These are phyloP conservation scores for Leguminivora glycinivorella DNA, from an alignment of 1,140 invertebrate genomes.

Conservation along the genomic window DNA sequence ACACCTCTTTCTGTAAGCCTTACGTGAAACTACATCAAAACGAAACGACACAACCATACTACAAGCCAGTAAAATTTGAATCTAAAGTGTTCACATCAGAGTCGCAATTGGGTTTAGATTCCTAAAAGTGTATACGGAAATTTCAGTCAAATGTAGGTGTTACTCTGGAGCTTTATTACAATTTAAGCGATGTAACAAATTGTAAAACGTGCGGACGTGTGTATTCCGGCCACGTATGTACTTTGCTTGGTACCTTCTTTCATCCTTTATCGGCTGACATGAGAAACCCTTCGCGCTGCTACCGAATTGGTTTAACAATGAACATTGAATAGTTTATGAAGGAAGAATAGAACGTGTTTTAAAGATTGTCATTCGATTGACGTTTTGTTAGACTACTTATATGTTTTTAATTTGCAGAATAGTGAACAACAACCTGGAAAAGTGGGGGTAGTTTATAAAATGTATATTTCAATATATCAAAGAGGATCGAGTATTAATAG, in stretches of 20 bases:
- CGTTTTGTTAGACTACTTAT: not conserved
- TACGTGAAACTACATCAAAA: conserved; percentile 35
- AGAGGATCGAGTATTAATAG: too few species aligned
- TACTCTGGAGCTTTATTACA: conserved; percentile 70
- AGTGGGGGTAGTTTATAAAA: too few species aligned
- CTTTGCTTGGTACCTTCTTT: conserved; percentile 63
- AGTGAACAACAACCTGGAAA: too few species aligned
- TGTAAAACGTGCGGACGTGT: conserved; percentile 68
- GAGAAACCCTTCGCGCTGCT: conserved; percentile 14
- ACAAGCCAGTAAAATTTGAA: conserved; percentile 28
- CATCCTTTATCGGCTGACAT: conserved; percentile 44
- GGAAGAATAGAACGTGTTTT: not conserved
- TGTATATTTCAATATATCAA: too few species aligned
- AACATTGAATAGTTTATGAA: conserved; percentile 16
- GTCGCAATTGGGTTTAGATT: conserved; percentile 29
- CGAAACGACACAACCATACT: conserved; percentile 30
- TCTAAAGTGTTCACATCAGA: conserved; percentile 17
- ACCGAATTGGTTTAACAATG: conserved; percentile 25
- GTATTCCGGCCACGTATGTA: conserved; percentile 66
- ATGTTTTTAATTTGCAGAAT: too few species aligned
- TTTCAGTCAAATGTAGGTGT: conserved; percentile 51
- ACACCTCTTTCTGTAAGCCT: conserved; percentile 71
- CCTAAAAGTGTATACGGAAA: conserved; percentile 31
- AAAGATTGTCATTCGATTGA: not conserved
- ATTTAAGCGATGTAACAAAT: conserved; percentile 75